A percentile compares a stretch with the other conserved stretches of the same genome.
Evolutionary conservation across 2,113 vertebrate genomes (phyloP).

Genomic region (Petromus typicus): DNA sequence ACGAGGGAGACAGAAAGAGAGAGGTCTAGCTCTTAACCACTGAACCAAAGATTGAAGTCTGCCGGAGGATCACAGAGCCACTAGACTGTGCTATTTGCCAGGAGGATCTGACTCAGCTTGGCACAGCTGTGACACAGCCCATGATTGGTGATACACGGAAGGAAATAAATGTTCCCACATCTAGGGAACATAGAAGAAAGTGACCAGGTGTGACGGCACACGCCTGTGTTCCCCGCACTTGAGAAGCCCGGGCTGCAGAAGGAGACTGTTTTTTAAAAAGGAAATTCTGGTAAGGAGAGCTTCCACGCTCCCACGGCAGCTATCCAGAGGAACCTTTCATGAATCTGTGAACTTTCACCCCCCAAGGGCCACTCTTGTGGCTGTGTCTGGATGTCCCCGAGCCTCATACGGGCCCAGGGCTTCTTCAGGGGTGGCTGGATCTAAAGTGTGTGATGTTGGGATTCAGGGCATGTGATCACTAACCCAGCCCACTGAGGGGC

Average conservation of each 20-base stretch:
- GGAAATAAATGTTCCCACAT: background rate
- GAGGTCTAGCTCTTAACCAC: too few species aligned
- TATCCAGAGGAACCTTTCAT: background rate
- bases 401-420: too few species aligned
- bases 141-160: too few species aligned
- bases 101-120: background rate
- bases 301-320: background rate
- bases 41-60: too few species aligned
- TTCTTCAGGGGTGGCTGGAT: too few species aligned
- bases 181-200: background rate
- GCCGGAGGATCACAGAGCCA: background rate
- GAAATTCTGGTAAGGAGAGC: background rate
- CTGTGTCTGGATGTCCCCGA: too few species aligned
- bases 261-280: background rate
- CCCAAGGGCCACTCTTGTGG: background rate
- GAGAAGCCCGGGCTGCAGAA: background rate
- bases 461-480: too few species aligned
- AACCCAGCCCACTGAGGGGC: too few species aligned
- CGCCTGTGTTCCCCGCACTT: too few species aligned
- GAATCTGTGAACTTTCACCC: constrained; percentile 4
- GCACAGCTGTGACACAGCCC: background rate
- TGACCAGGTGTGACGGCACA: background rate
- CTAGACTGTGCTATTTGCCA: background rate
- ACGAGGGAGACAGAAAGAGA: too few species aligned
- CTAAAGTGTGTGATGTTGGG: too few species aligned